phyloP scores from a whole-genome alignment of 2,888 invertebrate species.

The Drosophila putrida region DNA sequence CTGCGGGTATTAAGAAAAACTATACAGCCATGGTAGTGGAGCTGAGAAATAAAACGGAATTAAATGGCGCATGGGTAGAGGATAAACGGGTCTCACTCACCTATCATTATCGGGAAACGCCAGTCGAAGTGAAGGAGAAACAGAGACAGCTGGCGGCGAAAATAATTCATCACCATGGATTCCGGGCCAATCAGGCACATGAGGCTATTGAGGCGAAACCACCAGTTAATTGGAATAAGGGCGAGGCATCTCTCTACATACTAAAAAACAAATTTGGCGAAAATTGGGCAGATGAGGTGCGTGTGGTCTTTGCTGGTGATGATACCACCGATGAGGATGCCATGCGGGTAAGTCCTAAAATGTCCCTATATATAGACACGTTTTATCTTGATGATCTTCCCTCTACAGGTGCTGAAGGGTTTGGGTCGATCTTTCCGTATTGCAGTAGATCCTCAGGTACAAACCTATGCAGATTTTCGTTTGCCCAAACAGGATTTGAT shows the following conservation, averaged over 20 bases:
- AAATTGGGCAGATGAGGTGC: conserved; percentile 89
- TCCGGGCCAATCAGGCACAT: conserved; percentile 89
- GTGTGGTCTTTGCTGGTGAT: conserved; percentile 94
- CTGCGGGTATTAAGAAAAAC: conserved; percentile 88
- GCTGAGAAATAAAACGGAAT: conserved; percentile 87
- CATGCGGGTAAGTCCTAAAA: conserved; percentile 88
- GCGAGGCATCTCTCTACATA: conserved; percentile 91
- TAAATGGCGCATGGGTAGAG: conserved; percentile 91
- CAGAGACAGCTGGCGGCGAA: conserved; percentile 87
- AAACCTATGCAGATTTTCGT: conserved; percentile 90
- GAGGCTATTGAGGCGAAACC: conserved; percentile 92
- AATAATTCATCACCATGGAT: conserved; percentile 88
- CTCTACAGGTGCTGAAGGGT: conserved; percentile 88
- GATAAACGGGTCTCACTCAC: conserved; percentile 90
- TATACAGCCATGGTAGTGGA: conserved; percentile 88
- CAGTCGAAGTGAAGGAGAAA: conserved; percentile 86
- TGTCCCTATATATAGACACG: rapidly evolving
- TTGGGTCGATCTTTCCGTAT: conserved; percentile 92
- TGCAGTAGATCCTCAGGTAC: conserved; percentile 88
- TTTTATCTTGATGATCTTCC: neutral
- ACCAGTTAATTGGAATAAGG: conserved; percentile 87
- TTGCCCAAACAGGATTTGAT: conserved; percentile 90
- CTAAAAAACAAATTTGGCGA: conserved; percentile 90
- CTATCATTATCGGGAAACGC: conserved; percentile 90
- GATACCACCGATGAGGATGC: conserved; percentile 96